These are phyloP conservation scores for Ochropleura leucogaster DNA, from an alignment of 2,888 invertebrate genomes.

Conservation along the genomic window DNA sequence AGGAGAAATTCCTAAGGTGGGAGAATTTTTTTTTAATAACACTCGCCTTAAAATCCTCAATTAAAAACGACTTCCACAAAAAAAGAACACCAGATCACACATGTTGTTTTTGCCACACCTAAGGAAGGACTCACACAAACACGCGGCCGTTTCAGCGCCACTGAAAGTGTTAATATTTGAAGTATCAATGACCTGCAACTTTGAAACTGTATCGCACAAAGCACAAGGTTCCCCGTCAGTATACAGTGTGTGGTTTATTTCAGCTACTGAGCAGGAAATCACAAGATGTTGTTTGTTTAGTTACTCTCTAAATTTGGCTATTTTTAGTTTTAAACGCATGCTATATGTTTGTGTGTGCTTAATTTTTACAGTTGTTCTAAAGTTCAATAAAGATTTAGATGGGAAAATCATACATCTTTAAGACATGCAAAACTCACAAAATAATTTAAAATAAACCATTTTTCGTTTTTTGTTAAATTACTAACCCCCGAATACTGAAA, in stretches of 20 bases:
- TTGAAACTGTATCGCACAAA: conserved; percentile 18
- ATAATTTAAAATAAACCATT: neutral
- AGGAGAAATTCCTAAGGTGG: no score
- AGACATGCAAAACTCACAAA: neutral
- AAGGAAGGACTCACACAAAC: neutral
- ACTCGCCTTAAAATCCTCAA: no score
- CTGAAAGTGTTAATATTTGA: neutral
- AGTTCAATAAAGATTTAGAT: neutral
- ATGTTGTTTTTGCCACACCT: neutral
- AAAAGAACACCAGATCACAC: neutral
- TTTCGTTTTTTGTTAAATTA: neutral
- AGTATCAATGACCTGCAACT: conserved; percentile 34
- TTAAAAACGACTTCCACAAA: neutral
- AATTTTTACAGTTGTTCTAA: neutral
- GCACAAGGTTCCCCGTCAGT: conserved; percentile 2
- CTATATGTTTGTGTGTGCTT: conserved; percentile 5
- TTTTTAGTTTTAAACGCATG: conserved; percentile 49
- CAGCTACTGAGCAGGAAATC: conserved; percentile 33
- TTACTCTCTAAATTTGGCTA: conserved; percentile 51
- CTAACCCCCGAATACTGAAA: no score
- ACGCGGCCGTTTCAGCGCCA: neutral
- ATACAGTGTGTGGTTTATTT: conserved; percentile 56
- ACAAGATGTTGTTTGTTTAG: conserved; percentile 68
- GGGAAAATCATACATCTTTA: neutral
- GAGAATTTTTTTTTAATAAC: no score